Evolutionary conservation across 2,113 vertebrate species (phyloP).

Genomic region (Chionis minor): DNA sequence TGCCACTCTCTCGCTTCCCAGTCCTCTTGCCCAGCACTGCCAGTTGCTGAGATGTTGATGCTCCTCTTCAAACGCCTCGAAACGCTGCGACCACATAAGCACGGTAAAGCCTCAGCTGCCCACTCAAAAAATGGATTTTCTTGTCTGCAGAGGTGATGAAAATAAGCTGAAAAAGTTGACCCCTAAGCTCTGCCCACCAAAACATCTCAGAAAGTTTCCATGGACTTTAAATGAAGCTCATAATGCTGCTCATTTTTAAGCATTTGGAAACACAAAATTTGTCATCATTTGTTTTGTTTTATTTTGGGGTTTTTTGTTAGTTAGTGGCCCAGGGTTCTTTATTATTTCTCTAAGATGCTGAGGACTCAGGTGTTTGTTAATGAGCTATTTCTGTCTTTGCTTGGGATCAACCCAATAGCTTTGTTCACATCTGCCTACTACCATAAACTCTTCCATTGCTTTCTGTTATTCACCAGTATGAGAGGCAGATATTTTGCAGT

Average conservation of each 20-base stretch:
- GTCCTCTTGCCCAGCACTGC: background rate
- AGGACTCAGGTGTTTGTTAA: background rate
- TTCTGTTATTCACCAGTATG: background rate
- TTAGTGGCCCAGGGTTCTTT: background rate
- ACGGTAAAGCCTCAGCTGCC: background rate
- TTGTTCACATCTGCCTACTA: background rate
- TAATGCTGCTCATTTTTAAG: background rate
- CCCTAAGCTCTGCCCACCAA: background rate
- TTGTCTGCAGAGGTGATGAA: background rate
- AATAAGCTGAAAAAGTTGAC: background rate
- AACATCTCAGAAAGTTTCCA: background rate
- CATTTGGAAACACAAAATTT: background rate
- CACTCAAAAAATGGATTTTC: background rate
- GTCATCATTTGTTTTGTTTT: background rate
- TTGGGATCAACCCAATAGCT: background rate
- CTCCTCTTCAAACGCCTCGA: background rate
- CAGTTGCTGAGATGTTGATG: background rate
- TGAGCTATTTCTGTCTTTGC: background rate
- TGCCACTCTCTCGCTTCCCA: rapidly evolving
- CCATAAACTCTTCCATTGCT: background rate
- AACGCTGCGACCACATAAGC: rapidly evolving
- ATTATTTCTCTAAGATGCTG: background rate
- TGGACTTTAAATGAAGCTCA: background rate
- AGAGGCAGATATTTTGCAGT: background rate
- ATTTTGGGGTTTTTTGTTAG: background rate